phyloP scores from a whole-genome alignment of 64 coral and sea anemone species.

The Pocillopora verrucosa region DNA sequence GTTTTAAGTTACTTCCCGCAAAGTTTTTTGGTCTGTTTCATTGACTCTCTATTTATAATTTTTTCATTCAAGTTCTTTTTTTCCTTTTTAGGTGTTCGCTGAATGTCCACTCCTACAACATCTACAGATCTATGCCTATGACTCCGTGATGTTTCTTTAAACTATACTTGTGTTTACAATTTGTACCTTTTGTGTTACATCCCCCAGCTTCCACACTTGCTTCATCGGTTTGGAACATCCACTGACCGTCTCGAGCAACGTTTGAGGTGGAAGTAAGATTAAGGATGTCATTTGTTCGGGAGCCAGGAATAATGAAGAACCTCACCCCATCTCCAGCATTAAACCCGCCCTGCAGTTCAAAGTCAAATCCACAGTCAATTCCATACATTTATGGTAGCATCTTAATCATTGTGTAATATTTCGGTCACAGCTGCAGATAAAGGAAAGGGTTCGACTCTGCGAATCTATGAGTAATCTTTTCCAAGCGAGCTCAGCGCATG shows the following conservation, averaged over 20 bases:
- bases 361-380: background rate
- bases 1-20: too few relatives aligned
- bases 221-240: constrained; percentile 28
- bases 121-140: too few relatives aligned
- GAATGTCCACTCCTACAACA: too few relatives aligned
- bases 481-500: too few relatives aligned
- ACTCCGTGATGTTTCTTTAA: too few relatives aligned
- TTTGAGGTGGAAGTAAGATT: constrained; percentile 33
- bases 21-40: too few relatives aligned
- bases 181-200: constrained; percentile 58
- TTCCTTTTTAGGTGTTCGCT: too few relatives aligned
- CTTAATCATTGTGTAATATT: background rate
- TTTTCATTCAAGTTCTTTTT: too few relatives aligned
- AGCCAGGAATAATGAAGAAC: constrained; percentile 20
- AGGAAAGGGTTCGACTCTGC: too few relatives aligned
- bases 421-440: too few relatives aligned
- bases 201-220: constrained; percentile 47
- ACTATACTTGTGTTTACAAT: too few relatives aligned
- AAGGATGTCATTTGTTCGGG: constrained; percentile 31
- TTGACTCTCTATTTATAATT: too few relatives aligned
- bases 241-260: constrained; percentile 17
- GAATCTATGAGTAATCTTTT: background rate
- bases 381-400: background rate
- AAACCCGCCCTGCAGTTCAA: constrained; percentile 31
- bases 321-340: constrained; percentile 47